Evolutionary conservation across 1,140 invertebrate species (phyloP), one percentile per base, ranked within the genome.

Genomic region (Habropoda laboriosa): DNA sequence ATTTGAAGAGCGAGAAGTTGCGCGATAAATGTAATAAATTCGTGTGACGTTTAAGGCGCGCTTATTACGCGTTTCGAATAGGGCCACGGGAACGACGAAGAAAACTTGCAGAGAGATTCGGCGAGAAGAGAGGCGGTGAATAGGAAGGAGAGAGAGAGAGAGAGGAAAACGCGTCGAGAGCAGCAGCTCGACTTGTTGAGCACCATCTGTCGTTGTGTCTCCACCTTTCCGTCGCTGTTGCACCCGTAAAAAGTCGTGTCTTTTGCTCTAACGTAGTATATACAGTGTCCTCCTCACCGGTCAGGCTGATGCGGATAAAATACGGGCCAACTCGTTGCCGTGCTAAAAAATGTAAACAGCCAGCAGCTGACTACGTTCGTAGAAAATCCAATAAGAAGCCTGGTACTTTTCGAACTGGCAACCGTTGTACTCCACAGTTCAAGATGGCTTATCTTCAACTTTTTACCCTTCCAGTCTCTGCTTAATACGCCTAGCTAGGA

Each of bases 161-260:
- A 67, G 58, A 58, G 32, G 27, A 27, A 35, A 30, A 27, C 55
- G 49, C 51, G 61, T 38, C n/a, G 24, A 47, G 71, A 72, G 35
- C 71, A 73, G 49, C 45, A 40, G 35, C 57, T 24, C 79, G 85
- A 87, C 86, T 87, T 87, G 86, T 87, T 87, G 86, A 87, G 82
- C 82, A 83, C 79, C 82, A 86, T 87, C 86, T 82, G 85, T 86
- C 85, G 81, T 58, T 68, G 60, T 75, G 73, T 76, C 84, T 75
- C 55, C 38, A 51, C 71, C 66, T 58, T 79, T 79, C 55, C 75
- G 35, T 45, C 60, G 32, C 49, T 49, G 24, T 67, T 51, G 49
- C 66, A 40, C 8, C 42, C 74, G 61, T 81, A 86, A 86, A 86
- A 86, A 86, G 73, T 76, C 85, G 61, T 80, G 78, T 80, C 80